phyloP scores from a whole-genome alignment of 2,113 vertebrate species.

The Tychaedon coryphoeus region DNA sequence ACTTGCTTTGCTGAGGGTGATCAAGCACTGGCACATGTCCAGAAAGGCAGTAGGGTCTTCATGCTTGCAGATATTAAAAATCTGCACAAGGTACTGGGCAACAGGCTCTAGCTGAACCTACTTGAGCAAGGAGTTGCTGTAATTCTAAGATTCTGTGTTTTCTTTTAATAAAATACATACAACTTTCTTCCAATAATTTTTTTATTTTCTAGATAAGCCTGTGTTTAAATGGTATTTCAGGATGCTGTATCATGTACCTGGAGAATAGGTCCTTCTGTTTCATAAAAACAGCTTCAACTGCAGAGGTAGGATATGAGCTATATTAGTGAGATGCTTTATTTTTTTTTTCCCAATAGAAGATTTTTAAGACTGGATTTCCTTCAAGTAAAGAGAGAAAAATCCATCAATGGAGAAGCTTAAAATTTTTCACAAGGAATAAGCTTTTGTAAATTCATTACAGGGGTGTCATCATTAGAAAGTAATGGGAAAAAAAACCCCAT shows the following conservation, averaged over 20 bases:
- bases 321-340: not conserved
- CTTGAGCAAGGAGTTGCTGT: not conserved
- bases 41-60: not conserved
- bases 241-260: not conserved
- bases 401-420: not conserved
- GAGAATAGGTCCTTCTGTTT: not conserved
- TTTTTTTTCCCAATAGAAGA: not conserved
- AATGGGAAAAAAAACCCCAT: not conserved
- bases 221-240: not conserved
- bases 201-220: not conserved
- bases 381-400: not conserved
- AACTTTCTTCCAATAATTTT: not conserved
- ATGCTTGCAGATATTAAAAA: not conserved
- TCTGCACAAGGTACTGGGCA: not conserved
- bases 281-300: not conserved
- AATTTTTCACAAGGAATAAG: not conserved
- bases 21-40: not conserved
- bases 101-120: not conserved
- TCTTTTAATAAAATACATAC: not conserved
- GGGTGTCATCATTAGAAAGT: not conserved
- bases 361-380: not conserved
- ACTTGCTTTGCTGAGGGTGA: not conserved
- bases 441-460: not conserved
- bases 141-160: not conserved
- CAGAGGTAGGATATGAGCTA: not conserved